phyloP scores from a whole-genome alignment of 2,888 invertebrate species.

The Drosophila testacea region DNA sequence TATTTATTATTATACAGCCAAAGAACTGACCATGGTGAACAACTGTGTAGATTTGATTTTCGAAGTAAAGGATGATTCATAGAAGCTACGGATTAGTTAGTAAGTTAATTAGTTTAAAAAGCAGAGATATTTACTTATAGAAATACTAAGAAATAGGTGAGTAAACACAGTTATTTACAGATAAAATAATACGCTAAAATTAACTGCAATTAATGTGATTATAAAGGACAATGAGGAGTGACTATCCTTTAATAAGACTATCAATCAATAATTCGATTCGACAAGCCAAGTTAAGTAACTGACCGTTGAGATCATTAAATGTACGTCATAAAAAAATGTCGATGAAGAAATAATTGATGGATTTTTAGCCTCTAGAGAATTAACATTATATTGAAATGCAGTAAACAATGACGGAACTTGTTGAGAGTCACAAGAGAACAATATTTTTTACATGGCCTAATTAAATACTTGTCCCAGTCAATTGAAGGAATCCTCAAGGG shows the following conservation, averaged over 20 bases:
- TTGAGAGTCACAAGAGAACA: conserved; percentile 6
- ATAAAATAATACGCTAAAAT: background rate
- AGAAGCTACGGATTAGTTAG: too few species aligned
- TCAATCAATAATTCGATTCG: too few species aligned
- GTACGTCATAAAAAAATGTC: background rate
- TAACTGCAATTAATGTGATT: background rate
- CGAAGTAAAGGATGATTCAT: too few species aligned
- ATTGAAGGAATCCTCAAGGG: background rate
- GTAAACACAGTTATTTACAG: too few species aligned
- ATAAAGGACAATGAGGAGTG: background rate
- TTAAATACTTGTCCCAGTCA: background rate
- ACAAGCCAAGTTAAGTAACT: background rate
- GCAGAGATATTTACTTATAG: too few species aligned
- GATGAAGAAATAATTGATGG: background rate
- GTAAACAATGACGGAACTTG: background rate
- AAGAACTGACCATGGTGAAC: background rate
- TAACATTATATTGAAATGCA: background rate
- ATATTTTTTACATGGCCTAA: background rate
- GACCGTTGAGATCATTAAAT: background rate
- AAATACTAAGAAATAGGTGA: too few species aligned
- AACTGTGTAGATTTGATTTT: background rate
- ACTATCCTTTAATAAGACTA: background rate
- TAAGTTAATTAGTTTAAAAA: too few species aligned
- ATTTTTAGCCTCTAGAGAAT: background rate
- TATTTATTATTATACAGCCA: background rate